These are phyloP conservation scores for Meteorus cinctellus DNA, from an alignment of 2,888 invertebrate genomes.

Conservation along the genomic window DNA sequence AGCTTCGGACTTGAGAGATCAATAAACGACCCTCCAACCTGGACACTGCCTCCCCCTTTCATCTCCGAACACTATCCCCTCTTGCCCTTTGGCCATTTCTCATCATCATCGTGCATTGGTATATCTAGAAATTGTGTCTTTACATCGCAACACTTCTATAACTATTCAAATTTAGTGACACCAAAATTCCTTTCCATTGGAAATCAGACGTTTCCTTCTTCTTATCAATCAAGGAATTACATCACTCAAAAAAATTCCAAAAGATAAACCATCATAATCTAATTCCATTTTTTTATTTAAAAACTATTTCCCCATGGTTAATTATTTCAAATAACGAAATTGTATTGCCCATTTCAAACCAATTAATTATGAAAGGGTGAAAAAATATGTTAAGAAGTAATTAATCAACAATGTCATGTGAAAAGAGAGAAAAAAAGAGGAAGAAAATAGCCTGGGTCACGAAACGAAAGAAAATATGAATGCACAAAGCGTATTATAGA, in stretches of 20 bases:
- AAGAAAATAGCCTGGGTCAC: background rate
- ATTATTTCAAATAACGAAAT: too few relatives aligned
- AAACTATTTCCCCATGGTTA: too few relatives aligned
- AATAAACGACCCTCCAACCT: slow-evolving; percentile 74
- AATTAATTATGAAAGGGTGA: too few relatives aligned
- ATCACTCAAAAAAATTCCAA: too few relatives aligned
- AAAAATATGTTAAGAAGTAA: too few relatives aligned
- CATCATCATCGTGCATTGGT: background rate
- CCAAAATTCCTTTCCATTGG: background rate
- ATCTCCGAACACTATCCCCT: background rate
- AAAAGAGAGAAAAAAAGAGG: too few relatives aligned
- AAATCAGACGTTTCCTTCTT: too few relatives aligned
- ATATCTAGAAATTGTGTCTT: background rate
- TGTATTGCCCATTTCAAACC: too few relatives aligned
- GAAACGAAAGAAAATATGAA: background rate
- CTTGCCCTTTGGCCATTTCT: background rate
- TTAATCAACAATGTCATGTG: too few relatives aligned
- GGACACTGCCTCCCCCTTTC: slow-evolving; percentile 61
- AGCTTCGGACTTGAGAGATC: slow-evolving; percentile 73
- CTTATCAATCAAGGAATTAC: too few relatives aligned
- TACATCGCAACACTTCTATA: background rate
- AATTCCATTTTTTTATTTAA: too few relatives aligned
- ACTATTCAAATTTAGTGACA: background rate
- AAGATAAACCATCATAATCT: too few relatives aligned
- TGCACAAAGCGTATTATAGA: background rate